phyloP scores from a whole-genome alignment of 2,888 invertebrate genomes.

The Hecatera dysodea region DNA sequence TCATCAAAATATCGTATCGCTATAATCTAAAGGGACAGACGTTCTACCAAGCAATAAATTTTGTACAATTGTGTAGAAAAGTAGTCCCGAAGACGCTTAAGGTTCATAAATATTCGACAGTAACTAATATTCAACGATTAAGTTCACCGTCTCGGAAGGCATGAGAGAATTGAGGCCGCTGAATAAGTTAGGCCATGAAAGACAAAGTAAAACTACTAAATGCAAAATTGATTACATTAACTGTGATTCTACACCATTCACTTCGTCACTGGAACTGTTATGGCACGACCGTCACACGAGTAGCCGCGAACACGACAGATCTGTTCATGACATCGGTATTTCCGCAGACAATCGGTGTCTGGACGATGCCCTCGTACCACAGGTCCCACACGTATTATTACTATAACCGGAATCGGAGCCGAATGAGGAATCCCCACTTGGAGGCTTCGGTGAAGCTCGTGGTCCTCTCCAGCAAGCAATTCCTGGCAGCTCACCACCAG shows the following conservation, averaged over 20 bases:
- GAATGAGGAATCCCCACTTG: constrained; percentile 94
- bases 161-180: constrained; percentile 82
- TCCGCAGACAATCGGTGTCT: constrained; percentile 88
- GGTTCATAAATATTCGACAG: constrained; percentile 76
- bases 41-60: constrained; percentile 75
- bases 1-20: constrained; percentile 71
- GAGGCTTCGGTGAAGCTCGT: constrained; percentile 90
- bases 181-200: constrained; percentile 81
- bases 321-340: constrained; percentile 88
- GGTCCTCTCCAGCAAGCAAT: constrained; percentile 91
- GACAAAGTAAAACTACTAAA: constrained; percentile 81
- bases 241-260: constrained; percentile 64
- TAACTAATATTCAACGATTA: constrained; percentile 71
- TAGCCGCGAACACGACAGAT: constrained; percentile 63
- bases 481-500: constrained; percentile 91
- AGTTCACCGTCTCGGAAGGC: constrained; percentile 78
- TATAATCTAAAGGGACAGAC: constrained; percentile 73
- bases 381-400: constrained; percentile 94
- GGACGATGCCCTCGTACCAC: constrained; percentile 91
- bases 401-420: constrained; percentile 97
- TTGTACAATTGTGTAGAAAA: constrained; percentile 85
- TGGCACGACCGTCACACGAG: constrained; percentile 74
- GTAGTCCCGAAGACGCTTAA: constrained; percentile 78
- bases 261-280: constrained; percentile 70
- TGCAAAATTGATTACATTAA: constrained; percentile 74